Percentiles rank a stretch among this genome's conserved stretches.
phyloP scores from a whole-genome alignment of 2,797 vertebrate species.

The Peromyscus attwateri region DNA sequence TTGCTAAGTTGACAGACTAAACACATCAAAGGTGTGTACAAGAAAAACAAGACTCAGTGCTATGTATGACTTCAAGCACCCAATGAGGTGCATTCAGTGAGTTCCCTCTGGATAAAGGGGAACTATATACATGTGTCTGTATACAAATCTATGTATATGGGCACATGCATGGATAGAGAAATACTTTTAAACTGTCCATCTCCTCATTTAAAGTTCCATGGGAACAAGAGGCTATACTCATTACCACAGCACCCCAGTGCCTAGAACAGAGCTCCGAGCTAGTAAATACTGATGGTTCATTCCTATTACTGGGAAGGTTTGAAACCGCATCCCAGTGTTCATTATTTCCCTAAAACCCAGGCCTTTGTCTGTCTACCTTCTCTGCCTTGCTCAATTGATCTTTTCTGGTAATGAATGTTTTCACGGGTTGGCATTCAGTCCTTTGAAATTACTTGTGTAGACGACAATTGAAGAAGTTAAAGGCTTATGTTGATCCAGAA shows the following conservation, averaged over 20 bases:
- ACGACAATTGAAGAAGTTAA: slow-evolving; percentile 54
- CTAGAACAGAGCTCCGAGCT: not conserved
- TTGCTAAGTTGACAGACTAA: not conserved
- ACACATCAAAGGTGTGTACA: not conserved
- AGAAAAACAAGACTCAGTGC: not conserved
- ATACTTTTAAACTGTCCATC: not conserved
- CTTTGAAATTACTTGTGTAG: slow-evolving; percentile 60
- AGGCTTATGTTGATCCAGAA: slow-evolving; percentile 59
- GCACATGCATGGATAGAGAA: not conserved
- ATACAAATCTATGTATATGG: no score
- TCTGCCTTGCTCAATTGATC: slow-evolving; percentile 53
- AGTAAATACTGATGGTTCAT: not conserved
- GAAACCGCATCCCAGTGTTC: not conserved
- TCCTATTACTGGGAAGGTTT: not conserved
- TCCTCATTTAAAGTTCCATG: not conserved
- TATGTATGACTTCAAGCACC: not conserved
- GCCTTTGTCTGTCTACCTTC: not conserved
- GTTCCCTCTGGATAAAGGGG: not conserved
- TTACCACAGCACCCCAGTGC: not conserved
- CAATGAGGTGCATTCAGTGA: not conserved
- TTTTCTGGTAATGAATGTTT: slow-evolving; percentile 57
- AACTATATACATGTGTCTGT: no score
- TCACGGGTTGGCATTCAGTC: slow-evolving; percentile 27
- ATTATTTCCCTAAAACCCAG: slow-evolving; percentile 30
- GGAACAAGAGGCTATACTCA: not conserved